These are phyloP conservation scores for Cerastis rubricosa DNA, from an alignment of 2,888 invertebrate species.

Conservation along the genomic window DNA sequence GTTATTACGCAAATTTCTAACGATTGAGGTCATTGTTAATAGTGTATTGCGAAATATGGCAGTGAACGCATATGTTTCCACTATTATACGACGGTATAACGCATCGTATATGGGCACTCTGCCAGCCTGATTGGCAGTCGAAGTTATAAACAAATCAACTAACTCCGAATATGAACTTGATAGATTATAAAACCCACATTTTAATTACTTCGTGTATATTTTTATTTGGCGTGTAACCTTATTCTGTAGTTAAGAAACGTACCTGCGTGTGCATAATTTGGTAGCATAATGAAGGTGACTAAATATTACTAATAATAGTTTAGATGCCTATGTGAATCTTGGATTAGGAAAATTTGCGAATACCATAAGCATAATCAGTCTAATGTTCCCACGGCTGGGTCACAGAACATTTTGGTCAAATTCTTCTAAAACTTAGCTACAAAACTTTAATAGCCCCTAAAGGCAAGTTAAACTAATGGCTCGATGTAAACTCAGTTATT, in stretches of 20 bases:
- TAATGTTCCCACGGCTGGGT: neutral
- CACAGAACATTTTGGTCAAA: neutral
- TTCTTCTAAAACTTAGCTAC: neutral
- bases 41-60: constrained; percentile 55
- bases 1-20: constrained; percentile 73
- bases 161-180: constrained; percentile 46
- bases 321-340: neutral
- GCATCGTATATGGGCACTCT: constrained; percentile 38
- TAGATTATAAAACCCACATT: constrained; percentile 46
- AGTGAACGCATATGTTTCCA: constrained; percentile 39
- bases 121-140: constrained; percentile 40
- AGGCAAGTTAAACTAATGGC: constrained; percentile 16
- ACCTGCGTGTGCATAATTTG: constrained; percentile 7
- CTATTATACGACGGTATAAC: constrained; percentile 29
- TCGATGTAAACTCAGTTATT: constrained; percentile 43
- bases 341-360: neutral
- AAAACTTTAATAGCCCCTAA: neutral
- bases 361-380: neutral
- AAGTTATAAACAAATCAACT: constrained; percentile 48
- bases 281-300: neutral
- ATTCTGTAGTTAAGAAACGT: constrained; percentile 20
- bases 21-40: constrained; percentile 70
- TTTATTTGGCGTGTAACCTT: constrained; percentile 32
- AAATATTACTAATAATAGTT: neutral
- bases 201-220: constrained; percentile 32